phyloP scores from a whole-genome alignment of 2,888 invertebrate species.

The Hedya salicella region DNA sequence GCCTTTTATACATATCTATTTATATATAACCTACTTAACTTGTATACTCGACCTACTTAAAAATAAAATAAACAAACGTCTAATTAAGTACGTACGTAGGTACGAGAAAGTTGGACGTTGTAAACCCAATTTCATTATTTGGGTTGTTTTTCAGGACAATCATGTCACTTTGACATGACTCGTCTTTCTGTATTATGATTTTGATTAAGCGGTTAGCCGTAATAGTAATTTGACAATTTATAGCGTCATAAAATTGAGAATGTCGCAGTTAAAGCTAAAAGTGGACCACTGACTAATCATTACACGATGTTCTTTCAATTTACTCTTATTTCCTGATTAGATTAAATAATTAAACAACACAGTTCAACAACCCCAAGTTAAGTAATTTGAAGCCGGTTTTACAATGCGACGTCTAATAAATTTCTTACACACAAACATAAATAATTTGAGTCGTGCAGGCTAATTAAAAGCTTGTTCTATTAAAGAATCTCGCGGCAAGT shows the following conservation, averaged over 20 bases:
- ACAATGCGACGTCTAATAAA: conserved; percentile 46
- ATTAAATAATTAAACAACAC: conserved; percentile 26
- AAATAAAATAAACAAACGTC: too few relatives aligned
- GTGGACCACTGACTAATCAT: conserved; percentile 17
- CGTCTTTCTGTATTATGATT: too few relatives aligned
- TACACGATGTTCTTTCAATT: conserved; percentile 1
- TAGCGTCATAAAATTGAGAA: conserved; percentile 1
- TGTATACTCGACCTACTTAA: too few relatives aligned
- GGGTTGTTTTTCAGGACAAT: too few relatives aligned
- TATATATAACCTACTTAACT: too few relatives aligned
- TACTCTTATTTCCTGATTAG: conserved; percentile 16
- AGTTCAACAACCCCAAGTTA: conserved; percentile 33
- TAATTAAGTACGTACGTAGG: too few relatives aligned
- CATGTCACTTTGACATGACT: too few relatives aligned
- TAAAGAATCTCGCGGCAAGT: conserved; percentile 58
- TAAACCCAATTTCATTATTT: too few relatives aligned
- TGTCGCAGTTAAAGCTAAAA: not conserved
- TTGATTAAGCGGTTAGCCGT: not conserved
- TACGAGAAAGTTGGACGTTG: too few relatives aligned
- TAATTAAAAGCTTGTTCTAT: conserved; percentile 76
- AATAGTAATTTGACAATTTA: not conserved
- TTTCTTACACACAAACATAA: conserved; percentile 49
- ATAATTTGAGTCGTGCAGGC: conserved; percentile 51
- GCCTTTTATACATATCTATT: too few relatives aligned
- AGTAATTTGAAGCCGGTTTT: conserved; percentile 39